phyloP scores from a whole-genome alignment of 1,140 invertebrate species.

The Drosophila nigromelanica region DNA sequence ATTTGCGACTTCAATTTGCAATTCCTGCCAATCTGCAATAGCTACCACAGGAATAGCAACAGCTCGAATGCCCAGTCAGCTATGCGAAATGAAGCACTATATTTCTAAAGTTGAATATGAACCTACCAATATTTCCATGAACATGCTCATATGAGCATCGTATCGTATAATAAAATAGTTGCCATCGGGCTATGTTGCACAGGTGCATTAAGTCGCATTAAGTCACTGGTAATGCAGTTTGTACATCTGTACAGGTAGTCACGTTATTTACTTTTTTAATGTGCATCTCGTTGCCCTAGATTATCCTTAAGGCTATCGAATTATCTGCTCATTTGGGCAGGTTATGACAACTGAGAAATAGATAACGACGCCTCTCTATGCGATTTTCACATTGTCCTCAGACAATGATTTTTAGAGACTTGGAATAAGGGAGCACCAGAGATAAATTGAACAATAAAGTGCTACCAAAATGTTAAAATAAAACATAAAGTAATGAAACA shows the following conservation, averaged over 20 bases:
- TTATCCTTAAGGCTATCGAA: neutral
- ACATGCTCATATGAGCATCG: neutral
- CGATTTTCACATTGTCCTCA: too few relatives aligned
- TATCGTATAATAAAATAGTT: constrained; percentile 22
- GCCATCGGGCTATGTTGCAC: constrained; percentile 22
- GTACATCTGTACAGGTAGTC: constrained; percentile 15
- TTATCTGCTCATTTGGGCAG: neutral
- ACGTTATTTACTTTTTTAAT: constrained; percentile 27
- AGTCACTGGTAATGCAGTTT: constrained; percentile 30
- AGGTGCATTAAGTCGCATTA: constrained; percentile 2
- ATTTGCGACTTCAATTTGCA: constrained; percentile 48
- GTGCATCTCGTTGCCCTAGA: constrained; percentile 7
- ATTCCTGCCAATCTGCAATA: constrained; percentile 5
- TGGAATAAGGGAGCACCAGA: too few relatives aligned
- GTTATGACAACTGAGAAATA: neutral
- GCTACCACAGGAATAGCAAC: constrained; percentile 7
- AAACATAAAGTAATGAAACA: too few relatives aligned
- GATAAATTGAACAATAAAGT: too few relatives aligned
- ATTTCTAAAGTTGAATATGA: constrained; percentile 6
- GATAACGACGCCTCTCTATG: neutral
- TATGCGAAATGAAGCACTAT: constrained; percentile 1
- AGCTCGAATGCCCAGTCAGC: neutral
- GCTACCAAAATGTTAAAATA: too few relatives aligned
- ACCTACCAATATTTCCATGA: neutral
- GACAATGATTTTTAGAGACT: too few relatives aligned